Evolutionary conservation across 2,797 vertebrate species (phyloP), one percentile per base, ranked within the genome.

Genomic region (Poeciliopsis infans): DNA sequence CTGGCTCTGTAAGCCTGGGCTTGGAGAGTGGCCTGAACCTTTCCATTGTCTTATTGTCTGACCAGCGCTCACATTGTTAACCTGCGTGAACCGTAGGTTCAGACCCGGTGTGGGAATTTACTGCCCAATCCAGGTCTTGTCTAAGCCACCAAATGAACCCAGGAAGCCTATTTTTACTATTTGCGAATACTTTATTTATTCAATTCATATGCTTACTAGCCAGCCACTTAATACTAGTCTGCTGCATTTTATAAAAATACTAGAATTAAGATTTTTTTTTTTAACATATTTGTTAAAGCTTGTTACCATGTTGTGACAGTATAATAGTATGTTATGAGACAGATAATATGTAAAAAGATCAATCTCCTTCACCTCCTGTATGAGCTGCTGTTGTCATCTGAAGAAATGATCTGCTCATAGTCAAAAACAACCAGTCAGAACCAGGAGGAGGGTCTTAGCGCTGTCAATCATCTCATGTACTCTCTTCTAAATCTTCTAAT

Each of bases 31-130:
- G 83, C 81, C 86, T 91, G 87, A 76, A 82, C 88, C 77, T 92
- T 92, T 93, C 87, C 87, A 89, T 90, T 93, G 91, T 91, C 78
- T 84, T 78, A 85, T 92, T 92, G 92, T 93, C 76, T 91, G 84
- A 88, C 90, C 87, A 77, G 77, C 71, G 79, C 78, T 79, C 88
- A 86, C 90, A 85, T 89, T 91, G 74, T 86, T 81, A 78, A 84
- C 85, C 80, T 84, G 88, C 80, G 84, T 86, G 78, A 85, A 78
- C 75, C 82, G 83, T 78, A 86, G 88, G 89, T 89, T 87, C 86
- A 75, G 82, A 74, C 70, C 79, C 64, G 74, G 78, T 89, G 79
- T 93, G 91, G 86, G 71, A 79, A 83, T 90, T 86, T 72, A 85
- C 86, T 49, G 36, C 86, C 79, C 74, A 77, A 82, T 87, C 80